Evolutionary conservation across 2,113 vertebrate genomes (phyloP).

Genomic region (Cyprinodon tularosa): DNA sequence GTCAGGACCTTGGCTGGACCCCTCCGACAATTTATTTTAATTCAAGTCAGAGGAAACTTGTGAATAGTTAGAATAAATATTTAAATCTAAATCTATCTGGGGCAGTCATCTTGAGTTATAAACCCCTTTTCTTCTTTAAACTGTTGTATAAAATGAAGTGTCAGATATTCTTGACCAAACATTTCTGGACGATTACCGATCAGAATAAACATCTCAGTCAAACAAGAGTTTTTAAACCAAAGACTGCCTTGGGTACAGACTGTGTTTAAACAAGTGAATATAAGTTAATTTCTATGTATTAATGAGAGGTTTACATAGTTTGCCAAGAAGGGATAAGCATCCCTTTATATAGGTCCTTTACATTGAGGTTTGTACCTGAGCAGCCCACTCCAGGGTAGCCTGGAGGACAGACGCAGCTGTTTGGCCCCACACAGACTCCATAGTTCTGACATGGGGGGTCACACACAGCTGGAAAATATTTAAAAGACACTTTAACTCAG

Average conservation of each 20-base stretch:
- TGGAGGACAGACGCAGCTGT: constrained; percentile 82
- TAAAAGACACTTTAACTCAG: not conserved
- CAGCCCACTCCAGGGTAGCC: constrained; percentile 84
- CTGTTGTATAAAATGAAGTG: not conserved
- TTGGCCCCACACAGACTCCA: constrained; percentile 80
- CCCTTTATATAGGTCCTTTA: not conserved
- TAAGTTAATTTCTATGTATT: not conserved
- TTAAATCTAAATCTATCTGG: not conserved
- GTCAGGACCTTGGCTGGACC: no score
- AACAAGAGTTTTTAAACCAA: not conserved
- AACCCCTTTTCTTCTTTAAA: no score
- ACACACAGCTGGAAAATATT: constrained; percentile 75
- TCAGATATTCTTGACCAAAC: not conserved
- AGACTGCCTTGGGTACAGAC: not conserved
- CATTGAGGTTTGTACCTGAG: constrained; percentile 70
- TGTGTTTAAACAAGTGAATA: not conserved
- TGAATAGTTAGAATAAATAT: no score
- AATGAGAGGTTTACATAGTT: not conserved
- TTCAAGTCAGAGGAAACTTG: no score
- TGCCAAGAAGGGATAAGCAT: not conserved
- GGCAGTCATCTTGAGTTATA: no score
- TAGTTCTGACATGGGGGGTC: constrained; percentile 80
- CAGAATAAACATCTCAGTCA: not conserved
- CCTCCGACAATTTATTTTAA: no score
- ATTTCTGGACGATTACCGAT: not conserved